Conservation (phyloP, 1,140 invertebrate genomes). For the Drosophila repleta region DNA sequence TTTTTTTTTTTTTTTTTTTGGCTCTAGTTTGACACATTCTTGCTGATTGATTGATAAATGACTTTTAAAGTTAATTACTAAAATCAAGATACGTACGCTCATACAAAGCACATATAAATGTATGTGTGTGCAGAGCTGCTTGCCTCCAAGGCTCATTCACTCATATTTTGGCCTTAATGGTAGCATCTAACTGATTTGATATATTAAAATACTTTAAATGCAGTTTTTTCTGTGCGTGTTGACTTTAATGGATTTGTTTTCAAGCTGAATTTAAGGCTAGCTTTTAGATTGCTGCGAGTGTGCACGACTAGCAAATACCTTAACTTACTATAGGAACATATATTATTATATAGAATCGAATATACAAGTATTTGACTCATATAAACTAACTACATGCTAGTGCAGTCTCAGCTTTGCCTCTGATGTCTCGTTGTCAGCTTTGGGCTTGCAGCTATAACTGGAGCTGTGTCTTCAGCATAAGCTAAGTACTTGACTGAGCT, state of each 20-base stretch:
- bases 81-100: conserved; percentile 41
- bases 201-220: conserved; percentile 5
- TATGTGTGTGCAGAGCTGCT: background rate
- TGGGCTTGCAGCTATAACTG: too few species aligned
- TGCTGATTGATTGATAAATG: conserved; percentile 77
- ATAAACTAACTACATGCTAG: too few species aligned
- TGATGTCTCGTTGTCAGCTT: too few species aligned
- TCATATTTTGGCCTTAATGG: conserved; percentile 9
- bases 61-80: conserved; percentile 73
- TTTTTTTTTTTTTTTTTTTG: conserved; percentile 7
- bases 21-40: conserved; percentile 64
- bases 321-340: too few species aligned
- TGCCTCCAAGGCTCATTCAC: conserved; percentile 3
- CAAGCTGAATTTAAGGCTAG: too few species aligned
- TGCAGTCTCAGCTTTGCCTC: too few species aligned
- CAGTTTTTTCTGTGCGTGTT: background rate
- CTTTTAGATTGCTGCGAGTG: too few species aligned
- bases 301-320: too few species aligned
- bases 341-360: too few species aligned
- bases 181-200: background rate
- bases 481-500: too few species aligned
- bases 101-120: background rate
- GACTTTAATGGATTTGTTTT: conserved; percentile 1
- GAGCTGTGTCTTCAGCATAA: too few species aligned
- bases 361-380: too few species aligned